These are phyloP conservation scores for Hassar affinis DNA, from an alignment of 2,113 vertebrate genomes.

Conservation along the genomic window DNA sequence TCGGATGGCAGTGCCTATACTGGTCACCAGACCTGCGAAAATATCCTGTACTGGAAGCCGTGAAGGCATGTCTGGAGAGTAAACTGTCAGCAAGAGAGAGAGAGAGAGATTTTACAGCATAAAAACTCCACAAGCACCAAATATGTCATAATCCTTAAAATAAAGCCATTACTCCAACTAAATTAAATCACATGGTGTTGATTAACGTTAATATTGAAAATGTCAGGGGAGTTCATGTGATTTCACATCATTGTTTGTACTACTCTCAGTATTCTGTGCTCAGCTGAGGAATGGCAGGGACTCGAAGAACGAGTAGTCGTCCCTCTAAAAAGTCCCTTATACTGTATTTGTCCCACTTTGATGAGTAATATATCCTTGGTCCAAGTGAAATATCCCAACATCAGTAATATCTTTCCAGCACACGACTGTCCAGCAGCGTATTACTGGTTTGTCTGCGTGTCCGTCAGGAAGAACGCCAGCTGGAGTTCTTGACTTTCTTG, in stretches of 20 bases:
- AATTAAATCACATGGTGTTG: background rate
- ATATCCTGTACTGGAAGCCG: conserved; percentile 98
- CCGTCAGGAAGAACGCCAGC: background rate
- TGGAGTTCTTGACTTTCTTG: background rate
- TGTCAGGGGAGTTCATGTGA: too few relatives aligned
- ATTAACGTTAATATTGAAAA: too few relatives aligned
- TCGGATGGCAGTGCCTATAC: conserved; percentile 97
- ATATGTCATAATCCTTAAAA: background rate
- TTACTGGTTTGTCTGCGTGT: background rate
- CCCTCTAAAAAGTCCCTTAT: background rate
- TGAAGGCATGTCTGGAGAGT: conserved; percentile 99
- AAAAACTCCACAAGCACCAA: background rate
- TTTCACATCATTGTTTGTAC: background rate
- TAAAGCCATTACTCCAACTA: background rate
- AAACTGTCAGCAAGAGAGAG: conserved; percentile 74
- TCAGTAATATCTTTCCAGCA: too few relatives aligned
- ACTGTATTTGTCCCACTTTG: background rate
- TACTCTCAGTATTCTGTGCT: background rate
- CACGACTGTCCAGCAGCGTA: background rate
- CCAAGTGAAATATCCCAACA: background rate
- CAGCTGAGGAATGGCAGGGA: too few relatives aligned
- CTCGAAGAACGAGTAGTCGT: too few relatives aligned
- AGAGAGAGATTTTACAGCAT: background rate
- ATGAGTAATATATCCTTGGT: background rate
- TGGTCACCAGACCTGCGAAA: conserved; percentile 95